A percentile compares a stretch with the other conserved stretches of the same genome.
Conservation (phyloP, 2,113 vertebrate genomes). For the Poicephalus gulielmi region DNA sequence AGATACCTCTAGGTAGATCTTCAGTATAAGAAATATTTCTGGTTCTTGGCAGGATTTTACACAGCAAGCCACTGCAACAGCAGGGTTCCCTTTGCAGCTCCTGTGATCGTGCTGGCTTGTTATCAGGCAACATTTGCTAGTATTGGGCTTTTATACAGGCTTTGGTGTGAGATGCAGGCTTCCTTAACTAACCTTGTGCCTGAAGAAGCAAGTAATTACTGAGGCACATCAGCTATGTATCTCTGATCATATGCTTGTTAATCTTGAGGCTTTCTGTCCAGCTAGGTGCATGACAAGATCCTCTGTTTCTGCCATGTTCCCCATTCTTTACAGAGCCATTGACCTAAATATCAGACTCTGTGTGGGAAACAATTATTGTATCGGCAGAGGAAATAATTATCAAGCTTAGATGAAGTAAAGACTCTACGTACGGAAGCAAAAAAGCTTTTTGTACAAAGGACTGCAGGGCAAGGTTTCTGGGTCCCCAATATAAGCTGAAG, state of each 20-base stretch:
- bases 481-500: not conserved
- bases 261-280: not conserved
- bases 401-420: not conserved
- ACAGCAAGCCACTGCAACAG: not conserved
- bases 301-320: not conserved
- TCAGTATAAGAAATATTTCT: not conserved
- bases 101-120: not conserved
- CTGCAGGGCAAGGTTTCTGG: not conserved
- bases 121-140: not conserved
- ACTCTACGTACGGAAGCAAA: not conserved
- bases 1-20: not conserved
- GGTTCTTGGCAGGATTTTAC: not conserved
- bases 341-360: not conserved
- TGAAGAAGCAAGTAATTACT: not conserved
- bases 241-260: not conserved
- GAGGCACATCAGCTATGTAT: not conserved
- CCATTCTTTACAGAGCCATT: not conserved
- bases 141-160: not conserved
- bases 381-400: not conserved
- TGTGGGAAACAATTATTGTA: not conserved
- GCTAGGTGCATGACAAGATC: not conserved
- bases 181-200: not conserved
- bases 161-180: not conserved
- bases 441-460: not conserved
- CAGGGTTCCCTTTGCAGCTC: not conserved